Percentiles rank a stretch among this genome's conserved stretches.
Evolutionary conservation across 2,888 invertebrate genomes (phyloP).

Genomic region (Drosophila formosana): DNA sequence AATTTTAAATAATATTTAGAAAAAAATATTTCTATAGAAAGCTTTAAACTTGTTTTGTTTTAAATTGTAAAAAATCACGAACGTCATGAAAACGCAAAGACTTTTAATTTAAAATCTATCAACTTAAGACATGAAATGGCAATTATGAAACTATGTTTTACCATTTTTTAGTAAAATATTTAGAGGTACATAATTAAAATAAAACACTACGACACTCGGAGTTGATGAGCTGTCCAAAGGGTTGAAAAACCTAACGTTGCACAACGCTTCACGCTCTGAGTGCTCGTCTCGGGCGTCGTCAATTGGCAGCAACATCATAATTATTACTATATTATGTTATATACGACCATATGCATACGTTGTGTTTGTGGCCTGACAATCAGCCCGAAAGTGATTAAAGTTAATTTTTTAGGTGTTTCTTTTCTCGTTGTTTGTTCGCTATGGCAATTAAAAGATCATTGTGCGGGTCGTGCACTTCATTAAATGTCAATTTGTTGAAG

Average conservation of each 20-base stretch:
- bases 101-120: too few species aligned
- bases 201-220: not conserved
- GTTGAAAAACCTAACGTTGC: constrained; percentile 36
- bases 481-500: constrained; percentile 79
- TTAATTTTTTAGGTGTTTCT: constrained; percentile 66
- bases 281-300: constrained; percentile 38
- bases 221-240: constrained; percentile 15
- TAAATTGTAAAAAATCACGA: too few species aligned
- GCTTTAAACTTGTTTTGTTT: too few species aligned
- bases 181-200: not conserved
- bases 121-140: too few species aligned
- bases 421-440: not conserved
- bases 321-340: constrained; percentile 37
- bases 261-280: constrained; percentile 58
- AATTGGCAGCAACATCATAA: constrained; percentile 65
- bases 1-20: too few species aligned
- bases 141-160: not conserved
- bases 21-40: too few species aligned
- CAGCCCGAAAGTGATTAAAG: constrained; percentile 63
- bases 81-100: too few species aligned
- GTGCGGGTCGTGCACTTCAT: constrained; percentile 76
- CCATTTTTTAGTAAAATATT: not conserved
- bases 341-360: not conserved
- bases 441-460: constrained; percentile 76
- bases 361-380: constrained; percentile 32